Percentiles rank a stretch among this genome's conserved stretches.
phyloP scores from a whole-genome alignment of 30 jellyfish, hydroid and myxozoan species.

The Sanderia malayensis region DNA sequence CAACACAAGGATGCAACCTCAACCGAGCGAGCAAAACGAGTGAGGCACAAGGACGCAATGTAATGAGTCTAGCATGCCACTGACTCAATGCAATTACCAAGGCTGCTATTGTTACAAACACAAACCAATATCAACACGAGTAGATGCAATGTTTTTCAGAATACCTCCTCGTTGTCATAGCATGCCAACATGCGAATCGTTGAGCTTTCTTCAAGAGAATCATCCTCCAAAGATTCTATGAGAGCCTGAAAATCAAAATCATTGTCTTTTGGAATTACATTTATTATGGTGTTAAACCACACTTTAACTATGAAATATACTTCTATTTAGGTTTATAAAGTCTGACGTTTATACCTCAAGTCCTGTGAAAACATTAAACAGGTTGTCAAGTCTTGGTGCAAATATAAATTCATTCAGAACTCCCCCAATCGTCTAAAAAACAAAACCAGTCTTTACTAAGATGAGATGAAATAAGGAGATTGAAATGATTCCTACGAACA shows the following conservation, averaged over 20 bases:
- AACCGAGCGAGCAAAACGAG: too few relatives aligned
- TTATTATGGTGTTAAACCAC: not conserved
- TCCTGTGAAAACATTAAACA: constrained; percentile 76
- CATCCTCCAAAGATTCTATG: constrained; percentile 55
- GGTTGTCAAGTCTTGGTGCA: constrained; percentile 93
- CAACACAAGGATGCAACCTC: not conserved
- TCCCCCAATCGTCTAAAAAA: constrained; percentile 75
- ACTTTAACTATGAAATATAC: not conserved
- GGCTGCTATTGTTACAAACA: not conserved
- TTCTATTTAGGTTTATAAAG: too few relatives aligned
- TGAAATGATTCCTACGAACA: not conserved
- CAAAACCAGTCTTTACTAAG: not conserved
- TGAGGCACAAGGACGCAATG: too few relatives aligned
- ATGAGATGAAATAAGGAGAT: not conserved
- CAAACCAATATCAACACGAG: not conserved
- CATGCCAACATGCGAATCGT: constrained; percentile 69
- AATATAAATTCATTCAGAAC: constrained; percentile 72
- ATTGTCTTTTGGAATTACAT: not conserved
- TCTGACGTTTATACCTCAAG: constrained; percentile 46
- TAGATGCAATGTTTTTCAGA: not conserved
- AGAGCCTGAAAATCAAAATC: constrained; percentile 21
- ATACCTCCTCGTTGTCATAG: constrained; percentile 91
- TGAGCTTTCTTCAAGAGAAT: constrained; percentile 43
- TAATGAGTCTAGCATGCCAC: too few relatives aligned
- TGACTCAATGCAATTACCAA: not conserved